Percentiles rank a stretch among this genome's conserved stretches.
Conservation (phyloP, 2,888 invertebrate genomes). For the Pantelozetes paolii region DNA sequence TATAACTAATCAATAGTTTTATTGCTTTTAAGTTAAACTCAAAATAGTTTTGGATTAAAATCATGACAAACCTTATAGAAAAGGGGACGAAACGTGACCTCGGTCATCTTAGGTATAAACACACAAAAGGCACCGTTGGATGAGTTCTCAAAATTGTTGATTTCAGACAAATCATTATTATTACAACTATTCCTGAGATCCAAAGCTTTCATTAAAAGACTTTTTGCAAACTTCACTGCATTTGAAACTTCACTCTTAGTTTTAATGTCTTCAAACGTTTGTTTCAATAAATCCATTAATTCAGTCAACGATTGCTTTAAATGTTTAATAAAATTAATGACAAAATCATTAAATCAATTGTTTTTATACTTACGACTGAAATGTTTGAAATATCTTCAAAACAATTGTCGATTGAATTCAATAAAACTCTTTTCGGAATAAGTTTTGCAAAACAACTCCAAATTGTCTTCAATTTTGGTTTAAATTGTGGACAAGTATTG, state of each 20-base stretch:
- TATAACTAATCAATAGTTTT: slow-evolving; percentile 59
- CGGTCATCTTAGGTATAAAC: slow-evolving; percentile 79
- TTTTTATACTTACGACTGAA: slow-evolving; percentile 1
- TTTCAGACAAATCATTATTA: neutral
- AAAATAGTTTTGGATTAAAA: too few species aligned
- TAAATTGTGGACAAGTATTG: slow-evolving; percentile 27
- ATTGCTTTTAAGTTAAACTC: too few species aligned
- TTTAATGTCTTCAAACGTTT: slow-evolving; percentile 64
- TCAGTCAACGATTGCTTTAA: slow-evolving; percentile 22
- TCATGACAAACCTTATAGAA: slow-evolving; percentile 60
- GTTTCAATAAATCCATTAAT: slow-evolving; percentile 69
- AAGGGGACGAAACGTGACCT: slow-evolving; percentile 79
- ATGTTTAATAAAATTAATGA: neutral
- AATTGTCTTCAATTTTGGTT: slow-evolving; percentile 49
- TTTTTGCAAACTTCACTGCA: slow-evolving; percentile 65
- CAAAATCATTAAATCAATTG: neutral
- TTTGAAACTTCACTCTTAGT: slow-evolving; percentile 62
- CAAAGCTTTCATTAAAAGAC: slow-evolving; percentile 65
- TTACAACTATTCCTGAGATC: slow-evolving; percentile 49
- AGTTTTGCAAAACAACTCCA: slow-evolving; percentile 44
- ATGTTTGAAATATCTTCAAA: slow-evolving; percentile 39
- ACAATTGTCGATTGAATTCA: slow-evolving; percentile 43
- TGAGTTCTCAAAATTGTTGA: slow-evolving; percentile 54
- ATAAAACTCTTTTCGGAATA: slow-evolving; percentile 43
- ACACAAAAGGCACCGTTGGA: slow-evolving; percentile 70